Evolutionary conservation across 1,140 invertebrate species (phyloP).

Genomic region (Drosophila melanica): DNA sequence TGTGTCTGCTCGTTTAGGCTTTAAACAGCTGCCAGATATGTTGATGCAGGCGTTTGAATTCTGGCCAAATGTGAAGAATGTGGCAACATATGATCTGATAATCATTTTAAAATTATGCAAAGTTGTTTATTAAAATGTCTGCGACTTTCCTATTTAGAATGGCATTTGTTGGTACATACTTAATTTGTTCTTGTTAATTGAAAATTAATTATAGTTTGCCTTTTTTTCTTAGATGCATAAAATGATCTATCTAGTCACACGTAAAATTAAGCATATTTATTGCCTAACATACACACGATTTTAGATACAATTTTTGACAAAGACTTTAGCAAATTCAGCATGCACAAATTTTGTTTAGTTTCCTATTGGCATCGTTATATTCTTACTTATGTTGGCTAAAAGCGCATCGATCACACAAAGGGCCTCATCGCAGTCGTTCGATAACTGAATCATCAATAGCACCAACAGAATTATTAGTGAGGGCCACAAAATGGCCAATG

Average conservation of each 20-base stretch:
- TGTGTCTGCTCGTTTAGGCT: too few relatives aligned
- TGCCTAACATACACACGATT: too few relatives aligned
- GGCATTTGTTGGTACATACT: too few relatives aligned
- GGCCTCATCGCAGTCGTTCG: background rate
- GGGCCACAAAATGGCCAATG: background rate
- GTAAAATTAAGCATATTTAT: too few relatives aligned
- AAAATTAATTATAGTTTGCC: too few relatives aligned
- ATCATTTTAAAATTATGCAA: conserved; percentile 15
- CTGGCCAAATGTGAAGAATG: background rate
- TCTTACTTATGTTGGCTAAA: background rate
- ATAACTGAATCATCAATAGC: background rate
- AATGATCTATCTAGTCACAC: too few relatives aligned
- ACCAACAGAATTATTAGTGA: background rate
- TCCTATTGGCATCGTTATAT: background rate
- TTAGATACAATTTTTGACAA: too few relatives aligned
- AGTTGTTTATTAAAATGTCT: background rate
- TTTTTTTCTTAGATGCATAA: too few relatives aligned
- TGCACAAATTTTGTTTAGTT: background rate
- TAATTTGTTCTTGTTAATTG: too few relatives aligned
- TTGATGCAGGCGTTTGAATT: conserved; percentile 35
- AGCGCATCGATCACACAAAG: background rate
- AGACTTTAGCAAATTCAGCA: background rate
- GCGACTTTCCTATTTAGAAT: background rate
- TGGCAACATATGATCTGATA: conserved; percentile 34
- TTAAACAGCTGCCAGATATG: conserved; percentile 60